Evolutionary conservation across 1,140 invertebrate genomes (phyloP), one percentile per base, ranked within the genome.

Genomic region (Ylistrum balloti): DNA sequence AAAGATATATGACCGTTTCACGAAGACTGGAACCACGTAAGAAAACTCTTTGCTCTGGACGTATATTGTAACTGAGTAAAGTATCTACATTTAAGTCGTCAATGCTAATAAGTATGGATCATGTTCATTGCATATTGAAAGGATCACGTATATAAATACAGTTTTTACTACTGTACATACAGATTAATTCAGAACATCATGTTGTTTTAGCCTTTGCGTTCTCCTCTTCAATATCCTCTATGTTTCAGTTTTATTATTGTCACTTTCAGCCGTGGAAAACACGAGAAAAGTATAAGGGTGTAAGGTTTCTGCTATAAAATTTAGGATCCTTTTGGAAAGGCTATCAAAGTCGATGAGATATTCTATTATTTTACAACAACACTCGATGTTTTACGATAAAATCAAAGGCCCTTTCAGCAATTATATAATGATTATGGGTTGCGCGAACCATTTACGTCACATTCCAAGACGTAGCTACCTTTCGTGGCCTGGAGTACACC

Each of bases 401-500:
- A 74, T 74, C 56, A 74, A 74, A 74, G 56, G 56, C 0, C 56
- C 11, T 11, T 74, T 74, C 28, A 5, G 56, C 56, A 74, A 74
- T 74, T 74, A 74, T 74, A 74, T 74, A 74, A 74, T 74, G 56
- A 74, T 74, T 74, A 74, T 74, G 56, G 56, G 22, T 5, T 74
- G 28, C 9, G n/a, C 56, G 3, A 1, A 74, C 9, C 56, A 74
- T 74, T 74, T 74, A 28, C 56, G 56, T 74, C 56, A 74, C 56
- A 74, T 74, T 74, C 56, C 56, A 17, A 11, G n/a, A 74, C 5
- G 56, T 74, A 74, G 22, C n/a, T 74, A 11, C 22, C 22, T n/a
- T 7, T 28, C 35, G 17, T 7, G 11, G n/a, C 2, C 56, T 74
- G 56, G 28, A 74, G 56, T 74, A 74, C 56, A 74, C 17, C 56